Conservation (phyloP, 2,113 vertebrate species). For the Verasper variegatus region DNA sequence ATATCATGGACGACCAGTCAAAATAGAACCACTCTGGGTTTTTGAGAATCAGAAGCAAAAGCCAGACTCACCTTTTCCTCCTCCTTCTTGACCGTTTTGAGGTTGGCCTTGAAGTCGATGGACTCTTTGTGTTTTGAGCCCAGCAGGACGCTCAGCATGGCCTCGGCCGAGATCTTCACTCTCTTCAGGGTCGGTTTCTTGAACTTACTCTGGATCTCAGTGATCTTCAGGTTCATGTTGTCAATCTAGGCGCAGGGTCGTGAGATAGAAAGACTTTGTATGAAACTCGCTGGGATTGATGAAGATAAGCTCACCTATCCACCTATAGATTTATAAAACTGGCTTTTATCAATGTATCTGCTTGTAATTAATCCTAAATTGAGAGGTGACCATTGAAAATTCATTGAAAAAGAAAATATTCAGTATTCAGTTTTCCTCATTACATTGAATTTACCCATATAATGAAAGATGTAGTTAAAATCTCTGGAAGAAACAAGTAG, state of each 20-base stretch:
- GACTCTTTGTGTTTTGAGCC: constrained; percentile 70
- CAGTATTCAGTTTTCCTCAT: too few species aligned
- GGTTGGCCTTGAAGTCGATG: constrained; percentile 75
- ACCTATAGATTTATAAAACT: not conserved
- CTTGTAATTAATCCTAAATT: not conserved
- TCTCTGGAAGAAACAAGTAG: too few species aligned
- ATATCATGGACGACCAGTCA: not conserved
- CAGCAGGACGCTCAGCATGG: constrained; percentile 77
- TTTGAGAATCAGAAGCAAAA: not conserved
- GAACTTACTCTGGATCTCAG: constrained; percentile 76
- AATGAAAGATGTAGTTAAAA: too few species aligned
- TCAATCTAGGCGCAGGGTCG: constrained; percentile 58
- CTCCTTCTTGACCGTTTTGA: constrained; percentile 79
- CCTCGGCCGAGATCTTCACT: constrained; percentile 79
- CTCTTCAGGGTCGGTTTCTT: constrained; percentile 74
- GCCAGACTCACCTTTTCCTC: constrained; percentile 69
- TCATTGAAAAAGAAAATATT: too few species aligned
- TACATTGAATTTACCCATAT: too few species aligned
- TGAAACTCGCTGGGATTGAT: not conserved
- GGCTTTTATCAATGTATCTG: not conserved
- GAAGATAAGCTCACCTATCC: too few species aligned
- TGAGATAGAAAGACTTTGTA: not conserved
- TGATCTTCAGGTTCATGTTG: constrained; percentile 73
- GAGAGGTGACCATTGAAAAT: too few species aligned
- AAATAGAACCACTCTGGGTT: not conserved